Evolutionary conservation across 1,140 invertebrate genomes (phyloP).

Genomic region (Leptoteleia sp.): DNA sequence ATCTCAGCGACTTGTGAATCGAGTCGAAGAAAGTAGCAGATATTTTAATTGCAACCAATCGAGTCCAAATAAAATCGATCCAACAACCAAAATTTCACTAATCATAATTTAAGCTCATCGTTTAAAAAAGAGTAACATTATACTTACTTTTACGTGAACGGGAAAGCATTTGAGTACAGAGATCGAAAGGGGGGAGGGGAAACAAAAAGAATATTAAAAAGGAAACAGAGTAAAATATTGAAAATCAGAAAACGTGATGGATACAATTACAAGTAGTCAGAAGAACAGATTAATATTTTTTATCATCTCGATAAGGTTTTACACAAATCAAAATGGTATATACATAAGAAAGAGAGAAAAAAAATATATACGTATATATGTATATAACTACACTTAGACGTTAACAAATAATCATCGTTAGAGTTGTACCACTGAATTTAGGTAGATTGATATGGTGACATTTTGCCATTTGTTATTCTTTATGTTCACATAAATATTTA

Average conservation of each 20-base stretch:
- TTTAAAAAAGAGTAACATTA: conserved; percentile 35
- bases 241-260: conserved; percentile 47
- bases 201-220: too few relatives aligned
- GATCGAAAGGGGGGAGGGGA: conserved; percentile 15
- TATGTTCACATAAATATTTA: conserved; percentile 65
- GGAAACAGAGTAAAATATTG: too few relatives aligned
- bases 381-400: conserved; percentile 61
- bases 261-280: conserved; percentile 49
- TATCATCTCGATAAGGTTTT: conserved; percentile 60
- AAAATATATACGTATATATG: too few relatives aligned
- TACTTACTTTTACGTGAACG: conserved; percentile 55
- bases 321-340: conserved; percentile 65
- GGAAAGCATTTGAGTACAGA: conserved; percentile 35
- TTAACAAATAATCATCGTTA: conserved; percentile 62
- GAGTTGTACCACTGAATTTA: conserved; percentile 55
- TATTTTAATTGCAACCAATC: too few relatives aligned
- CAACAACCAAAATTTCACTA: too few relatives aligned
- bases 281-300: conserved; percentile 64
- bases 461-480: conserved; percentile 47
- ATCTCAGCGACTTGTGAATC: too few relatives aligned
- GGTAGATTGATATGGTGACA: conserved; percentile 64
- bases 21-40: too few relatives aligned
- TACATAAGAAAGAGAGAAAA: conserved; percentile 48
- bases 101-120: too few relatives aligned
- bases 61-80: too few relatives aligned